Evolutionary conservation across 2,113 vertebrate genomes (phyloP).

Genomic region (Corythaeola cristata): DNA sequence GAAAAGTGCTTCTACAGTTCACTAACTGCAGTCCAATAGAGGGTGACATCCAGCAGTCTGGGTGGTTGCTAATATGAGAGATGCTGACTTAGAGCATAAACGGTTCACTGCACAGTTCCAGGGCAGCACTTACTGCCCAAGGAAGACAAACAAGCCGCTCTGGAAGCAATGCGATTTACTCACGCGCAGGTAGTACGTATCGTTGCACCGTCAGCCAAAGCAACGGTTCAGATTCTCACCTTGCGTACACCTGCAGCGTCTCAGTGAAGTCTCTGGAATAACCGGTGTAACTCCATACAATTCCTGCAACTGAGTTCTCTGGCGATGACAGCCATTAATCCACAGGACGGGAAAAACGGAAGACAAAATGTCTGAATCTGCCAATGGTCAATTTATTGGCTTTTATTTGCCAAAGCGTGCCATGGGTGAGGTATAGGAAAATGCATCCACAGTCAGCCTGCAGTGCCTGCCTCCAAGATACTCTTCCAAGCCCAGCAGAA

Average conservation of each 20-base stretch:
- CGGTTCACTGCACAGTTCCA: not conserved
- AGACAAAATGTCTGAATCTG: not conserved
- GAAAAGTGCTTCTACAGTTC: not conserved
- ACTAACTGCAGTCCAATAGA: not conserved
- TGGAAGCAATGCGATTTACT: not conserved
- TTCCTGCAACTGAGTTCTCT: not conserved
- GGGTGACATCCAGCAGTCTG: not conserved
- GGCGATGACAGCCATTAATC: not conserved
- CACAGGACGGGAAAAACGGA: not conserved
- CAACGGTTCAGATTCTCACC: not conserved
- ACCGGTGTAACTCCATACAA: not conserved
- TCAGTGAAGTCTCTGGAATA: not conserved
- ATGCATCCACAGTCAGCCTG: not conserved
- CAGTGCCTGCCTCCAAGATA: not conserved
- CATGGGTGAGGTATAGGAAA: not conserved
- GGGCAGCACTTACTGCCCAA: not conserved
- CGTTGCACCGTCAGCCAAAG: not conserved
- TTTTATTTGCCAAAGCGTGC: not conserved
- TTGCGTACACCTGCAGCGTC: not conserved
- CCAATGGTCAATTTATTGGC: not conserved
- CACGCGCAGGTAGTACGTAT: not conserved
- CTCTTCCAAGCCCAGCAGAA: slow-evolving; percentile 18
- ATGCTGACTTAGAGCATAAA: not conserved
- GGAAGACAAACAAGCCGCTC: not conserved
- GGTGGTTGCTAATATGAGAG: not conserved